These are phyloP conservation scores for Lycocerus yunnanus DNA, from an alignment of 2,888 invertebrate genomes.

Conservation along the genomic window DNA sequence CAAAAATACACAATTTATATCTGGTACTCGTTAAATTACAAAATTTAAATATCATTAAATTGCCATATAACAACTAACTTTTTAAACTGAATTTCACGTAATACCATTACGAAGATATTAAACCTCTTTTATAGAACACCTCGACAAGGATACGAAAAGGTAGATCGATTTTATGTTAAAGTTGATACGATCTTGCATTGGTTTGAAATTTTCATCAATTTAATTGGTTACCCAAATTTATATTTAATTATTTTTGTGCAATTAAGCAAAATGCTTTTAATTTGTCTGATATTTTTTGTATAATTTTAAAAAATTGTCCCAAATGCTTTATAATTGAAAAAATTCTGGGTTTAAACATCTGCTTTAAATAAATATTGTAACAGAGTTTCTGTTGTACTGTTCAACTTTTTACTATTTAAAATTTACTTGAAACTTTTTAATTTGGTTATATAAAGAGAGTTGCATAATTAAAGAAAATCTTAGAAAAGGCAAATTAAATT, in stretches of 20 bases:
- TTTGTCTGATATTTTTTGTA: too few relatives aligned
- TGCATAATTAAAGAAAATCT: constrained; percentile 20
- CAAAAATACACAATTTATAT: not conserved
- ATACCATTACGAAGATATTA: not conserved
- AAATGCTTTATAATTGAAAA: not conserved
- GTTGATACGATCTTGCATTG: not conserved
- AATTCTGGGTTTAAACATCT: not conserved
- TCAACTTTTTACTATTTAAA: not conserved
- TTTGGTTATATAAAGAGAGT: constrained; percentile 4
- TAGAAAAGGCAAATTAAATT: constrained; percentile 19
- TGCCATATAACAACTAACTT: not conserved
- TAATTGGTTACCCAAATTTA: not conserved
- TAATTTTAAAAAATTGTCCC: not conserved
- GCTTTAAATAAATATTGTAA: not conserved
- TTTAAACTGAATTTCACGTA: not conserved
- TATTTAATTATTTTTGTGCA: not conserved
- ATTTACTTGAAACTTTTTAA: constrained; percentile 6
- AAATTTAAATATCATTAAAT: not conserved
- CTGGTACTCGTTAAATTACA: not conserved
- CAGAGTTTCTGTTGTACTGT: not conserved
- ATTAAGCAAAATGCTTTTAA: not conserved
- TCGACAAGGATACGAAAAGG: not conserved
- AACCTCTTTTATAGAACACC: not conserved
- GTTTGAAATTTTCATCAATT: not conserved
- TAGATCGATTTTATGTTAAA: constrained; percentile 1